A percentile compares a stretch with the other conserved stretches of the same genome.
Conservation (phyloP, 2,888 invertebrate genomes). For the Anarsia innoxiella region DNA sequence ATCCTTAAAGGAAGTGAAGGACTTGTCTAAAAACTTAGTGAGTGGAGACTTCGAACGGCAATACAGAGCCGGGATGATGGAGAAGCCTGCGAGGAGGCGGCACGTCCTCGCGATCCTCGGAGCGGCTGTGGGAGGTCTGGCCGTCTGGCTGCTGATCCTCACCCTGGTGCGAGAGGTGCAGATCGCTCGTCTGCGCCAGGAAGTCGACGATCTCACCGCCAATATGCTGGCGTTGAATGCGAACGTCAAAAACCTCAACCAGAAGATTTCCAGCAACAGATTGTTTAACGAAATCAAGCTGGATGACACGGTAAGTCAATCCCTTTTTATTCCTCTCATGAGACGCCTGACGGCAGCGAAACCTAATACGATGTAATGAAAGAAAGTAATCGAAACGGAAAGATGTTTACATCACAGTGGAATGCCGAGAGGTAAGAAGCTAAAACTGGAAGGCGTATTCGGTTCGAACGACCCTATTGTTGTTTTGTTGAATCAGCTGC, state of each 20-base stretch:
- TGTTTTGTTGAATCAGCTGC: slow-evolving; percentile 15
- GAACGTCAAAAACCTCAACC: slow-evolving; percentile 49
- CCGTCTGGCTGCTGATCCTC: slow-evolving; percentile 47
- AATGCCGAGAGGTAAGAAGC: slow-evolving; percentile 6
- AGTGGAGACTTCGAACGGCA: slow-evolving; percentile 62
- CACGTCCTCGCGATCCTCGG: slow-evolving; percentile 28
- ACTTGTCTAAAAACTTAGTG: slow-evolving; percentile 64
- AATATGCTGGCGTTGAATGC: slow-evolving; percentile 53
- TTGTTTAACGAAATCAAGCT: slow-evolving; percentile 54
- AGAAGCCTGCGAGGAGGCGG: slow-evolving; percentile 36
- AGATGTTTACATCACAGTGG: slow-evolving; percentile 14
- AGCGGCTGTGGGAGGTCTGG: slow-evolving; percentile 35
- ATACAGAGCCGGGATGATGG: slow-evolving; percentile 40
- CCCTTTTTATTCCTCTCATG: too few species aligned
- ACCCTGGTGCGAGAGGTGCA: slow-evolving; percentile 56
- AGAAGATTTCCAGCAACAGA: slow-evolving; percentile 51
- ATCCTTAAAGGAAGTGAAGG: slow-evolving; percentile 47
- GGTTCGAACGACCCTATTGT: slow-evolving; percentile 7
- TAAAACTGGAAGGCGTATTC: slow-evolving; percentile 8
- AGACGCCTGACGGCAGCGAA: neutral
- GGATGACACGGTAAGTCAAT: slow-evolving; percentile 58
- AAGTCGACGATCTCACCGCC: slow-evolving; percentile 55
- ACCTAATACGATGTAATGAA: neutral
- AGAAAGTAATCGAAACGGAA: slow-evolving; percentile 10
- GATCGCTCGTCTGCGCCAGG: slow-evolving; percentile 42